Base-by-base conservation (phyloP, 2,888 invertebrate genomes). In the Agonopterix arenella region DNA sequence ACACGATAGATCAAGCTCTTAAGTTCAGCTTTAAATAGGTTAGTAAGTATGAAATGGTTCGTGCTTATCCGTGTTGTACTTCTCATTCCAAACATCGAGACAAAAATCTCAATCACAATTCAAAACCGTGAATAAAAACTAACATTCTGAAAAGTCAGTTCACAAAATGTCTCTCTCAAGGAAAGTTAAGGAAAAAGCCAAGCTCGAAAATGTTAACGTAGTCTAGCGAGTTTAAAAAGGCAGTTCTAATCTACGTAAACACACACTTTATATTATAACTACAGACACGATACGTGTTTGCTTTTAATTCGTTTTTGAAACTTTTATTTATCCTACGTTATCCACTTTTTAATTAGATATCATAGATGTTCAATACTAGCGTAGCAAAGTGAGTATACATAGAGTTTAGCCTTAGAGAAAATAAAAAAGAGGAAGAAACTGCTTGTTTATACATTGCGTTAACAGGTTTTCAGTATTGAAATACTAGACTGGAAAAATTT, bases 161-260 rank as follows among this genome's bases (percentile, higher is more conserved):
- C 55, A 56, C 53, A 43, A 56, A 56, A 55, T 51, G 56, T 60
- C 50, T 59, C 59, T 63, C 60, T 56, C 57, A 59, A 56, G 55
- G 50, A 60, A 54, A 45, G 57, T 56, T 56, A 51, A 48, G 55
- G 58, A 61, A 71, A 70, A 72, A 71, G 75, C 73, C 61, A 73
- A 75, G 75, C 76, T 76, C 74, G 64, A 70, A 73, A 73, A 66
- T 40, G 45, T 55, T 57, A 50, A 46, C 53, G 55, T 59, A 57
- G 47, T 64, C 57, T 69, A 73, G 62, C 66, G 68, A 67, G 58
- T 54, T 66, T 60, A 56, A 56, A 61, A 64, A 64, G 60, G 60
- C 62, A 54, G 54, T 54, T 43, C 57, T 61, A 61, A 49, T 52
- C 53, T 59, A 62, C 56, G 45, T 50, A 48, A 48, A 57, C 57